phyloP scores from a whole-genome alignment of 2,113 vertebrate species.

The Muntiacus reevesi region DNA sequence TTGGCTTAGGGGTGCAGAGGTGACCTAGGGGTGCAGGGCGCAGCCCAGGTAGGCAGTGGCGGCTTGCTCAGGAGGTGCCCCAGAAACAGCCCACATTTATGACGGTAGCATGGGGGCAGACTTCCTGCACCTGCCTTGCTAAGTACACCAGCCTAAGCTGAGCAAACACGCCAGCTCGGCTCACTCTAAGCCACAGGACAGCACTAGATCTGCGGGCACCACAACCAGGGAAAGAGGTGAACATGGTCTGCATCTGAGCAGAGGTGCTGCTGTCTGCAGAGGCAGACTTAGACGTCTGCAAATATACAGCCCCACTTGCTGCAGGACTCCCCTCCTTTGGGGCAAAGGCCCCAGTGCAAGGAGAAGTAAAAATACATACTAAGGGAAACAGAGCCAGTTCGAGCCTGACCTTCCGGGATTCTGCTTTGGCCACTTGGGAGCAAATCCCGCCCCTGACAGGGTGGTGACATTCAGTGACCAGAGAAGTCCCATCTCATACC shows the following conservation, averaged over 20 bases:
- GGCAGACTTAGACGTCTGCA: neutral
- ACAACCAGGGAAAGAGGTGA: neutral
- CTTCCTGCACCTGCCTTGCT: neutral
- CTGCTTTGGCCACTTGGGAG: neutral
- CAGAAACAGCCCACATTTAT: neutral
- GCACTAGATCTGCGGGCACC: neutral
- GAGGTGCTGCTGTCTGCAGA: neutral
- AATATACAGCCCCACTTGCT: neutral
- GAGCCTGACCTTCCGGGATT: neutral
- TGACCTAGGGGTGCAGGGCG: neutral
- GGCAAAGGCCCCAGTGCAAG: neutral
- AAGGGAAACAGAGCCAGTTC: neutral
- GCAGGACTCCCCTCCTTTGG: neutral
- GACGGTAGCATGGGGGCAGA: neutral
- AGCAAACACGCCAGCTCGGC: neutral
- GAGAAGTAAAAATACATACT: neutral
- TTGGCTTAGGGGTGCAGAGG: neutral
- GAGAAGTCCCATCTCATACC: neutral
- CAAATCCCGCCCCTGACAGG: neutral
- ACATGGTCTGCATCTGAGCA: neutral
- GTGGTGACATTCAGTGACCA: neutral
- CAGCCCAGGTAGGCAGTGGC: neutral
- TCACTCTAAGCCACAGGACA: neutral
- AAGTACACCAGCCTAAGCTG: neutral
- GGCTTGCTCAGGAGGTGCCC: neutral